These are phyloP conservation scores for Anthonomus grandis DNA, from an alignment of 1,140 invertebrate genomes.

Conservation along the genomic window DNA sequence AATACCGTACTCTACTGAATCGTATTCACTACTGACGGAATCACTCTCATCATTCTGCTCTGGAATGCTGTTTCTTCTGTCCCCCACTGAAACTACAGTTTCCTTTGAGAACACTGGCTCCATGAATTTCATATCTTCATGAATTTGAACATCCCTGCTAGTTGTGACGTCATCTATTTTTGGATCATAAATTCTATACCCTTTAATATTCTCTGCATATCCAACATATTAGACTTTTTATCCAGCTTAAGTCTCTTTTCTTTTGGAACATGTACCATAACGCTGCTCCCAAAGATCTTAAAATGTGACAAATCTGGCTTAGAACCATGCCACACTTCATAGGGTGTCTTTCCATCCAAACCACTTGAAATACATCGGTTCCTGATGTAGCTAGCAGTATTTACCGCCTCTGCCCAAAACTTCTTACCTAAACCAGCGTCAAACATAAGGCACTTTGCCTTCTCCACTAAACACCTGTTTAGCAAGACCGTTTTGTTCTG, in stretches of 20 bases:
- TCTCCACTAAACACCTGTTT: constrained; percentile 47
- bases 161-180: constrained; percentile 31
- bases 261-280: constrained; percentile 42
- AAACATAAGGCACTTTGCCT: constrained; percentile 44
- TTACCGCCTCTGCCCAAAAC: constrained; percentile 49
- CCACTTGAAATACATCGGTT: constrained; percentile 41
- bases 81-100: too few species aligned
- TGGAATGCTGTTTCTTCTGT: constrained; percentile 32
- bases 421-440: constrained; percentile 38
- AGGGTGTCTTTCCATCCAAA: constrained; percentile 31
- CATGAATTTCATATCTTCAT: constrained; percentile 25
- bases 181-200: constrained; percentile 35
- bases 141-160: constrained; percentile 41
- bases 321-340: constrained; percentile 30
- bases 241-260: constrained; percentile 34
- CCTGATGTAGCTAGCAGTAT: constrained; percentile 49
- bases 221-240: constrained; percentile 33
- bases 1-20: not conserved
- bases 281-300: constrained; percentile 37
- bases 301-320: constrained; percentile 40
- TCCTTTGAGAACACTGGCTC: not conserved
- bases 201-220: constrained; percentile 27
- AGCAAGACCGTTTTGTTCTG: constrained; percentile 49
- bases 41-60: too few species aligned
- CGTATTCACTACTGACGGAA: too few species aligned